These are phyloP conservation scores for Zophobas morio DNA, from an alignment of 1,140 invertebrate species.

Conservation along the genomic window DNA sequence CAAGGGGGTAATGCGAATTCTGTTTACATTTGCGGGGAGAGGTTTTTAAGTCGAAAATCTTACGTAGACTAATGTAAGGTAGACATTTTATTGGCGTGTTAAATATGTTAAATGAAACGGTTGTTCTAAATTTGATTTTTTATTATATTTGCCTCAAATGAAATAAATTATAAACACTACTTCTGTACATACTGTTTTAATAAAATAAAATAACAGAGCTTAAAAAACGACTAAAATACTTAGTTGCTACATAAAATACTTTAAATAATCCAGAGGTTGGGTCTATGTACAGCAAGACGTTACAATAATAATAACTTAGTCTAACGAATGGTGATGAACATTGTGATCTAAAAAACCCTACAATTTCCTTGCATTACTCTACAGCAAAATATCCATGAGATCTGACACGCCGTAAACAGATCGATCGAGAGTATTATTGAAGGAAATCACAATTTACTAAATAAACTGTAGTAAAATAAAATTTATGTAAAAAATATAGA, in stretches of 20 bases:
- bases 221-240: slow-evolving; percentile 26
- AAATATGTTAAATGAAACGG: too few species aligned
- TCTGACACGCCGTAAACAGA: slow-evolving; percentile 10
- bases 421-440: not conserved
- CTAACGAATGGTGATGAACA: slow-evolving; percentile 29
- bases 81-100: too few species aligned
- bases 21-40: too few species aligned
- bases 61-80: too few species aligned
- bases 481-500: slow-evolving; percentile 23
- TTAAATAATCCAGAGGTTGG: slow-evolving; percentile 15
- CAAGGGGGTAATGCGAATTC: too few species aligned
- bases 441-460: slow-evolving; percentile 32
- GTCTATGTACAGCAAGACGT: slow-evolving; percentile 28
- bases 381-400: slow-evolving; percentile 21
- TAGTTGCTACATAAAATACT: not conserved
- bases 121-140: not conserved
- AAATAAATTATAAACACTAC: slow-evolving; percentile 41
- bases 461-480: slow-evolving; percentile 29
- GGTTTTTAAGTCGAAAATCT: too few species aligned
- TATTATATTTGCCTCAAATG: slow-evolving; percentile 23
- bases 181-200: slow-evolving; percentile 29
- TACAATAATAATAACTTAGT: slow-evolving; percentile 16
- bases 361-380: slow-evolving; percentile 13
- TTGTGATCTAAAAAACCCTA: slow-evolving; percentile 5
- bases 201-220: slow-evolving; percentile 34